Evolutionary conservation across 2,113 vertebrate genomes (phyloP), one percentile per base, ranked within the genome.

Genomic region (Oreocharis arfaki): DNA sequence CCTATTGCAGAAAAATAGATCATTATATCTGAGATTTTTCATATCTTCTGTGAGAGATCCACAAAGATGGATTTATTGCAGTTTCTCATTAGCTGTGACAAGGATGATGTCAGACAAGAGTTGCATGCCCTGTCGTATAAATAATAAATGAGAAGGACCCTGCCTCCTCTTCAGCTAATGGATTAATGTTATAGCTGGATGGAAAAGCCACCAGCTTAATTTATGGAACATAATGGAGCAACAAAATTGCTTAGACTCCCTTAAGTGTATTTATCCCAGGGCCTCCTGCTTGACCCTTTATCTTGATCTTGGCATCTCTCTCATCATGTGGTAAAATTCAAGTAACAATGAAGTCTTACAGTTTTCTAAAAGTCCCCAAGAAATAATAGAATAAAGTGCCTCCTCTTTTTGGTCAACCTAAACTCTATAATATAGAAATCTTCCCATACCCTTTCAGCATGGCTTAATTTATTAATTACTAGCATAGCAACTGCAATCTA

Each of bases 21-120:
- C 8, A 22, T 39, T 60, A 85, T 23, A 49, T 23, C 20, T 63
- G n/a, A 78, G 19, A 23, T 78, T 87, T 87, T 84, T 49, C 11
- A 13, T 69, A 21, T 71, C 50, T 77, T 83, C 47, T 70, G 27
- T 71, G 56, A 70, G 56, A 50, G 35, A 60, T 50, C 13, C 53
- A 83, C 23, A 77, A 69, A 94, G 7, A 4, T 23, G 11, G 59
- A 75, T 88, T 91, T 70, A 47, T 93, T 77, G 60, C n/a, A 71
- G 20, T 91, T 97, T 97, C 80, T 74, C 26, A 39, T 90, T 67
- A 95, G n/a, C 89, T 86, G 69, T 76, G 83, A 35, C 44, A 81
- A 81, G 46, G 56, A 90, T 95, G 90, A 94, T 92, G 79, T 93
- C 83, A 94, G 52, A 86, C 4, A 78, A 82, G 37, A 56, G 52